Evolutionary conservation across 2,797 vertebrate genomes (phyloP).

Genomic region (Sebastes minor): DNA sequence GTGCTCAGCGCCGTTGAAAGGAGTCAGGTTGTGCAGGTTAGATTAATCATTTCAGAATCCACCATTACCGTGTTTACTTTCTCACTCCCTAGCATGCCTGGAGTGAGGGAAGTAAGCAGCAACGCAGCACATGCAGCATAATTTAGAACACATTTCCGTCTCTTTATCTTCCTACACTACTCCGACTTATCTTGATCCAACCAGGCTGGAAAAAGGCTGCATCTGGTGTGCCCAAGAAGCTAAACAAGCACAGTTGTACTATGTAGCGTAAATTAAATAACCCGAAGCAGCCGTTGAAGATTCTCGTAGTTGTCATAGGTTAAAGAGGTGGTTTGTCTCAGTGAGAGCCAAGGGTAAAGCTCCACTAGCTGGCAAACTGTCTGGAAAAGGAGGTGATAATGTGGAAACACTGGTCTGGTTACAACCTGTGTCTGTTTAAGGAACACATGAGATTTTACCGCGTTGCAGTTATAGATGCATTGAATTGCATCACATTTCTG

Average conservation of each 20-base stretch:
- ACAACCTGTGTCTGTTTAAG: conserved; percentile 41
- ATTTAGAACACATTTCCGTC: background rate
- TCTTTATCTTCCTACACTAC: background rate
- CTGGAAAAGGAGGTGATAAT: conserved; percentile 59
- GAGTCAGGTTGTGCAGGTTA: conserved; percentile 24
- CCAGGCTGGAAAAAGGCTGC: background rate
- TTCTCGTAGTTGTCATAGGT: conserved; percentile 1
- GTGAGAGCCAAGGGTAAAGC: conserved; percentile 13
- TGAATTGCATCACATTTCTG: background rate
- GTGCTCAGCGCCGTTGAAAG: conserved; percentile 7
- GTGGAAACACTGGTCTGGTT: conserved; percentile 51
- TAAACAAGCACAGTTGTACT: background rate
- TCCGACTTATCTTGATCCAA: background rate
- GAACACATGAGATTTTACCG: conserved; percentile 18
- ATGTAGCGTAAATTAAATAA: background rate
- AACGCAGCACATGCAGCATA: background rate
- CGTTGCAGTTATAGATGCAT: background rate
- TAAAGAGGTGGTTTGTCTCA: conserved; percentile 14
- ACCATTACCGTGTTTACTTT: conserved; percentile 23
- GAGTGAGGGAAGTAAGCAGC: background rate
- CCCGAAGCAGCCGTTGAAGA: background rate
- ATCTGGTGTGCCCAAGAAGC: background rate
- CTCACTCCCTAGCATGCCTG: background rate
- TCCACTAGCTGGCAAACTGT: conserved; percentile 43
- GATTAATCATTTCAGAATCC: conserved; percentile 26